These are phyloP conservation scores for Diarsia mendica DNA, from an alignment of 2,888 invertebrate genomes.

Conservation along the genomic window DNA sequence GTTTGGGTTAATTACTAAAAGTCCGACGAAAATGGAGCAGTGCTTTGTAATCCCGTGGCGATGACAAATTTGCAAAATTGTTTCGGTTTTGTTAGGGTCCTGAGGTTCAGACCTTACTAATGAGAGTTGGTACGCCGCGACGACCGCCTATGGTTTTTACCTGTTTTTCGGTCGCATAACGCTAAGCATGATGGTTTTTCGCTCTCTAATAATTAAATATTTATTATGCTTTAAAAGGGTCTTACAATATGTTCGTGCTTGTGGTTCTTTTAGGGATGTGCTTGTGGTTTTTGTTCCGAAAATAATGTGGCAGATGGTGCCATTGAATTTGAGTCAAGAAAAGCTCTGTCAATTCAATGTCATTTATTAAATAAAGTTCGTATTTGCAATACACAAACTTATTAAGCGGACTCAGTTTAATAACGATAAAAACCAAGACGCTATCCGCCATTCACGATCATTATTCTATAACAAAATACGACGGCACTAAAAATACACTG, in stretches of 20 bases:
- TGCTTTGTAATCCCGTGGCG: constrained; percentile 69
- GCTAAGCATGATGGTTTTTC: constrained; percentile 53
- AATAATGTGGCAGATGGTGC: constrained; percentile 1
- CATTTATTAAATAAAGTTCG: background rate
- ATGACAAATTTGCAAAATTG: constrained; percentile 72
- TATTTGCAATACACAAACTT: background rate
- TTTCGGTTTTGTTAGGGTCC: constrained; percentile 68
- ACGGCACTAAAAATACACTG: constrained; percentile 37
- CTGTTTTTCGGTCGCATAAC: constrained; percentile 57
- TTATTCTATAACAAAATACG: constrained; percentile 25
- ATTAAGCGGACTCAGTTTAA: background rate
- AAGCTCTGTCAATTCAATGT: background rate
- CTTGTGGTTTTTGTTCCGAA: constrained; percentile 36
- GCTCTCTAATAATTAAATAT: constrained; percentile 53
- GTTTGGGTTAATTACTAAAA: constrained; percentile 67
- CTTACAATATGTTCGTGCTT: constrained; percentile 38
- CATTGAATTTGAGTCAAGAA: background rate
- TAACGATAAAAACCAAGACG: background rate
- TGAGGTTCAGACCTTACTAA: constrained; percentile 64
- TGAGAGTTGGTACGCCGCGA: constrained; percentile 59
- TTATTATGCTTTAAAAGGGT: constrained; percentile 60
- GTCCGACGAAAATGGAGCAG: constrained; percentile 66
- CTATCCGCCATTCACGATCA: background rate
- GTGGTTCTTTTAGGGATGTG: constrained; percentile 28
- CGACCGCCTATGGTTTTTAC: constrained; percentile 62